Base-by-base conservation (phyloP, 2,888 invertebrate genomes). In the Drosophila lacicola region DNA sequence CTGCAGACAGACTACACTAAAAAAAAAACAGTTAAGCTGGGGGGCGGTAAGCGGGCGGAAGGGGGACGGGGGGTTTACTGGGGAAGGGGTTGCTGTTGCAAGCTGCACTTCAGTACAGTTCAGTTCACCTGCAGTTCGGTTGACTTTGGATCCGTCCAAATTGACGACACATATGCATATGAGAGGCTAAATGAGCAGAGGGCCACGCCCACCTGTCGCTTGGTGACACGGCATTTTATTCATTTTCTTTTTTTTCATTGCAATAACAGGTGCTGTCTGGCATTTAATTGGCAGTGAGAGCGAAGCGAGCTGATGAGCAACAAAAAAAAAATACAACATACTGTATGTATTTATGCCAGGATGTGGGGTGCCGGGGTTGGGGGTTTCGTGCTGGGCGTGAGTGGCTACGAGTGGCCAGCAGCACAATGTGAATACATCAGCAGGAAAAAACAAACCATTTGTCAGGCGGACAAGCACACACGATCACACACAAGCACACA, bases 381-480 rank as follows among this genome's bases (percentile, higher is more conserved):
- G 45, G 10, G 2, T 19, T 4, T 21, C 9, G 49, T 3, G 11
- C 2, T 21, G 49, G 17, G 41, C 21, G 34, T 33, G 37, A 9
- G 5, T 53, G 29, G 11, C 37, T 36, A 25, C 34, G 42, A 65
- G 39, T 66, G 61, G 54, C 56, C 68, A 71, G 47, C 74, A 74
- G 47, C 74, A 74, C 67, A 70, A 62, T 61, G 71, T 62, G 62
- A 67, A 57, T 50, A 55, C 33, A 56, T 65, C 50, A 61, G 71
- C 80, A 77, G 80, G 74, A 74, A 79, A 80, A 80, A 80, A 74
- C 71, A 77, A 80, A 69, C 71, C 64, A 80, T 77, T 75, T 76
- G 80, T 74, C 80, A 74, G 70, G 42, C 61, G 50, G 50, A 56
- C 61, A 61, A 63, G 45, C 56, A 61, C 33, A 56, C 34, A 62